Conservation (phyloP, 2,888 invertebrate genomes). For the Desoria tigrina region DNA sequence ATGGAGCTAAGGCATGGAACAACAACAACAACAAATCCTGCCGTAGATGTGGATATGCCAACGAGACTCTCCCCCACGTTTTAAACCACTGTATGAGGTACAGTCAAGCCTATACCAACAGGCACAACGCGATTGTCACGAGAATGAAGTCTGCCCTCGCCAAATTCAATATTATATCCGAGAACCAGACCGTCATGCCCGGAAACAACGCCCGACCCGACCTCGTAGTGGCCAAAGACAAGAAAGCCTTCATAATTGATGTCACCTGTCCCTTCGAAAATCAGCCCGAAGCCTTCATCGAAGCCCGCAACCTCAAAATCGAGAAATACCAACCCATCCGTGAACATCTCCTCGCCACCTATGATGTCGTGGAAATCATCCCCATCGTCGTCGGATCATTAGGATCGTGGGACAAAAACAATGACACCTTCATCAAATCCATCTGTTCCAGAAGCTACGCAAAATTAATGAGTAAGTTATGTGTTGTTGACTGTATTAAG, state of each 20-base stretch:
- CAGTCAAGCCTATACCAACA: no score
- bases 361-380: constrained; percentile 44
- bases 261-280: constrained; percentile 55
- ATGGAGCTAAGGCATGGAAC: constrained; percentile 24
- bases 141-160: no score
- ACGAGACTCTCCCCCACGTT: constrained; percentile 54
- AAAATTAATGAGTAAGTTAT: no score
- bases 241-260: constrained; percentile 53
- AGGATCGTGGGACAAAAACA: constrained; percentile 54
- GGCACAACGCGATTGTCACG: no score
- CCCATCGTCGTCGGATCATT: constrained; percentile 55
- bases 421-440: constrained; percentile 49
- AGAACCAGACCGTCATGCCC: no score
- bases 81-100: no score
- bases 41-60: constrained; percentile 52
- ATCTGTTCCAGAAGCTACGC: constrained; percentile 38
- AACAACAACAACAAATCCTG: constrained; percentile 33
- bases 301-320: constrained; percentile 51
- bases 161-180: no score
- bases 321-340: constrained; percentile 43
- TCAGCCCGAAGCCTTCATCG: constrained; percentile 43
- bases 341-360: constrained; percentile 35
- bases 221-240: constrained; percentile 50
- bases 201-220: constrained; percentile 48
- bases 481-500: no score